Evolutionary conservation across 2,113 vertebrate genomes (phyloP).

Genomic region (Eulemur macaco): DNA sequence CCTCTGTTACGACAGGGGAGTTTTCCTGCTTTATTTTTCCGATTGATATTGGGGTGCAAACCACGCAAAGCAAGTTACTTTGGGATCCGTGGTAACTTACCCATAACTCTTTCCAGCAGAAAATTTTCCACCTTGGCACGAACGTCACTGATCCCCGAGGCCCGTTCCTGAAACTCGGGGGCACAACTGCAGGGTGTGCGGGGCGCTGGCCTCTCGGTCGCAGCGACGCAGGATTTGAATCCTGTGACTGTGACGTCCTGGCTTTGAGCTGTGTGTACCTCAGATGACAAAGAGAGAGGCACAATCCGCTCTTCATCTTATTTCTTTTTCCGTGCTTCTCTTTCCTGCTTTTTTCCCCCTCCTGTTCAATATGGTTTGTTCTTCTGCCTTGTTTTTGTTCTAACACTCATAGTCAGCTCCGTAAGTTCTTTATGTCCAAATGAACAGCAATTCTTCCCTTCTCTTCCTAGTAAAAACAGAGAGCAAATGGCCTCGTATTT

Average conservation of each 20-base stretch:
- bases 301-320: rapidly evolving
- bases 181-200: too few relatives aligned
- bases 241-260: rapidly evolving
- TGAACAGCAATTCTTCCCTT: not conserved
- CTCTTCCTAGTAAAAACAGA: not conserved
- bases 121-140: not conserved
- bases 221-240: too few relatives aligned
- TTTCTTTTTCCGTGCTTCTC: not conserved
- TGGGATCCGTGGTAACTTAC: not conserved
- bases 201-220: rapidly evolving
- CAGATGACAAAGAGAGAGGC: not conserved
- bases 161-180: not conserved
- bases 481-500: not conserved
- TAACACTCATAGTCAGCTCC: too few relatives aligned
- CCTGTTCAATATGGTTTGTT: not conserved
- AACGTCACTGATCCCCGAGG: not conserved
- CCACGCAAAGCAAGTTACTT: not conserved
- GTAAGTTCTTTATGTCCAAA: not conserved
- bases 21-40: not conserved
- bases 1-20: not conserved
- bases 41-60: not conserved
- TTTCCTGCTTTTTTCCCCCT: too few relatives aligned
- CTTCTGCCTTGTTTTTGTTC: not conserved
- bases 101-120: not conserved
- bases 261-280: not conserved